Evolutionary conservation across 35 echinoderm and acorn worm species (phyloP), one percentile per base, ranked within the genome.

Genomic region (Heliocidaris erythrogramma): DNA sequence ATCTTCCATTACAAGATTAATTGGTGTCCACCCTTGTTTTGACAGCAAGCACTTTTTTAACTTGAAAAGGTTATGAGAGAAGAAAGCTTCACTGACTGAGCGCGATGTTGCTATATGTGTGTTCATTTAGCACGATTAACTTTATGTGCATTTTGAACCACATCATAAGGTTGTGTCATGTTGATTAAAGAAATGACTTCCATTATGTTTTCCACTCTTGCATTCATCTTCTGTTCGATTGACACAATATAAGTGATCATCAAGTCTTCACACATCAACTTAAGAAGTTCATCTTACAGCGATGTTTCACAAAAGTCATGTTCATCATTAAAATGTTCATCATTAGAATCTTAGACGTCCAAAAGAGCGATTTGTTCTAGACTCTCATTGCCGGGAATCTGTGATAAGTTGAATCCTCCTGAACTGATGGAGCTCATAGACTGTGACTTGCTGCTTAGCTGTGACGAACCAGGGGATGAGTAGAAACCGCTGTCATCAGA

Each of bases 401-500:
- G 92, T 27, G 97, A 98, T 78, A 98, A 94, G 42, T 90, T 94
- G 90, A 98, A 98, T 24, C 96, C 96, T 5, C 96, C 96, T 9
- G 97, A 98, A 86, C 94, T 94, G 85, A 98, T 94, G 5, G 97
- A 98, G 48, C 94, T 95, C 94, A 96, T 50, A 1, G 97, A 98
- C 29, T 98, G 94, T 91, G 97, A 96, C 59, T 96, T 96, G 88
- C 96, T 94, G 59, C 60, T 90, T 3, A 95, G 85, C 16, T 94
- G 94, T 13, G 95, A 96, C 32, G 95, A 94, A 24, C 90, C 90
- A 47, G 93, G 89, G 1, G 90, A 92, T 48, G 96, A 96, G 86
- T 91, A 93, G 86, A 98, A 95, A 60, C 97, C 97, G 56, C 97
- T 98, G 89, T 98, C 97, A 49, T 95, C 94, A 17, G 97, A 98